Conservation (phyloP, 2,888 invertebrate species). For the Acrocyrtus sp. region DNA sequence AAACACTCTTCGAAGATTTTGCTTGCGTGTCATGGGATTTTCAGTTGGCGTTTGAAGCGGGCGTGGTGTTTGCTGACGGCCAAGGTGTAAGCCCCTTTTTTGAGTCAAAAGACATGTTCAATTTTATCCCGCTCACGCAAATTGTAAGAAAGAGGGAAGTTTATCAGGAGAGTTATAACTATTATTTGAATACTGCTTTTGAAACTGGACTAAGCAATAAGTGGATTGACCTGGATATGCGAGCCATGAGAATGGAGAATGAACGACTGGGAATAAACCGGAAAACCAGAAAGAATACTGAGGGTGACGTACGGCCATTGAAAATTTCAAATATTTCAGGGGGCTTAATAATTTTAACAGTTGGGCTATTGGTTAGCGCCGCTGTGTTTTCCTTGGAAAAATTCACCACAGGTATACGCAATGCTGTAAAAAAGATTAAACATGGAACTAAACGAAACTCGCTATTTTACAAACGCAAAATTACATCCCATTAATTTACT, state of each 20-base stretch:
- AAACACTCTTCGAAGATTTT: slow-evolving; percentile 1
- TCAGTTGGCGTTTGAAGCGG: slow-evolving; percentile 11
- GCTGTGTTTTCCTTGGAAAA: too few species aligned
- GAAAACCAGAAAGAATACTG: neutral
- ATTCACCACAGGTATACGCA: too few species aligned
- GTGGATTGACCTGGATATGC: slow-evolving; percentile 13
- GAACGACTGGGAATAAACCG: neutral
- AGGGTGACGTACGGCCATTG: neutral
- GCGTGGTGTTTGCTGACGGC: slow-evolving; percentile 15
- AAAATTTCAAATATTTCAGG: neutral
- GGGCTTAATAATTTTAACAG: neutral
- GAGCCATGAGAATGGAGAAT: neutral
- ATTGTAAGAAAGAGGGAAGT: slow-evolving; percentile 30
- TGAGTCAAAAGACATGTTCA: slow-evolving; percentile 19
- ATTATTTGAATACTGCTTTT: slow-evolving; percentile 12
- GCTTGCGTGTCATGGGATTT: slow-evolving; percentile 24
- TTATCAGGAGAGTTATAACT: slow-evolving; percentile 21
- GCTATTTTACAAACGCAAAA: too few species aligned
- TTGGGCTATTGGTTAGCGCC: neutral
- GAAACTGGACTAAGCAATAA: slow-evolving; percentile 17
- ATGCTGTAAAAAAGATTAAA: too few species aligned
- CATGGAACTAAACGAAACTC: too few species aligned
- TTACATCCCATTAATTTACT: too few species aligned
- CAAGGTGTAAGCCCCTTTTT: slow-evolving; percentile 29
- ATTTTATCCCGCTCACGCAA: slow-evolving; percentile 29